Conservation (phyloP, 2,797 vertebrate genomes). For the Sebastes minor region DNA sequence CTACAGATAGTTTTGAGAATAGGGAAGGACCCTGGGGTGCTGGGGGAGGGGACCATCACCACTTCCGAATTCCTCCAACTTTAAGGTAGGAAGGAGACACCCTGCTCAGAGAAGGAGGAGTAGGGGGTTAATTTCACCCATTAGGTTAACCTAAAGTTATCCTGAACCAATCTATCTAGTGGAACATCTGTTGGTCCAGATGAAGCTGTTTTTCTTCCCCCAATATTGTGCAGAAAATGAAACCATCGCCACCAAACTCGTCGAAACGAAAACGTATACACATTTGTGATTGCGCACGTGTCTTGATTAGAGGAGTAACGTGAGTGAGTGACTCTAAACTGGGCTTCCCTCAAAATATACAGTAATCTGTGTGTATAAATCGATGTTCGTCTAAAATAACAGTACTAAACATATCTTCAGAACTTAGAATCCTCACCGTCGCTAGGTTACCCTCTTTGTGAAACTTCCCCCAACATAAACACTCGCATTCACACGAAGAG, state of each 20-base stretch:
- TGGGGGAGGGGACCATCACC: constrained; percentile 69
- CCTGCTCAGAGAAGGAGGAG: constrained; percentile 17
- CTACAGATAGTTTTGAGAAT: constrained; percentile 28
- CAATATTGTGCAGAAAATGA: neutral
- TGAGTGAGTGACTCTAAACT: constrained; percentile 62
- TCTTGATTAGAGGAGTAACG: constrained; percentile 72
- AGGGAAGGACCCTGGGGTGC: constrained; percentile 23
- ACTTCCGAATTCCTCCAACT: constrained; percentile 84
- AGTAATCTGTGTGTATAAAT: neutral
- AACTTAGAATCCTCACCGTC: neutral
- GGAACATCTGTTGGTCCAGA: too few relatives aligned
- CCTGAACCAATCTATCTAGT: neutral
- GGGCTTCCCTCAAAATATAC: neutral
- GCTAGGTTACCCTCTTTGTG: constrained; percentile 6
- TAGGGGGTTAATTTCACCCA: neutral
- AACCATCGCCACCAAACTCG: neutral
- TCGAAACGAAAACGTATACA: constrained; percentile 37
- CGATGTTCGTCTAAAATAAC: neutral
- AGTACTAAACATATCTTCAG: neutral
- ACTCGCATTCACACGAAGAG: neutral
- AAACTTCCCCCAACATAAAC: constrained; percentile 48
- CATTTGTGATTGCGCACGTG: constrained; percentile 70
- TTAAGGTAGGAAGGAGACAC: constrained; percentile 49
- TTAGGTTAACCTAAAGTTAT: neutral
- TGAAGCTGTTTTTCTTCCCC: neutral